Conservation (phyloP, 1,140 invertebrate genomes). For the Hetaerina americana region DNA sequence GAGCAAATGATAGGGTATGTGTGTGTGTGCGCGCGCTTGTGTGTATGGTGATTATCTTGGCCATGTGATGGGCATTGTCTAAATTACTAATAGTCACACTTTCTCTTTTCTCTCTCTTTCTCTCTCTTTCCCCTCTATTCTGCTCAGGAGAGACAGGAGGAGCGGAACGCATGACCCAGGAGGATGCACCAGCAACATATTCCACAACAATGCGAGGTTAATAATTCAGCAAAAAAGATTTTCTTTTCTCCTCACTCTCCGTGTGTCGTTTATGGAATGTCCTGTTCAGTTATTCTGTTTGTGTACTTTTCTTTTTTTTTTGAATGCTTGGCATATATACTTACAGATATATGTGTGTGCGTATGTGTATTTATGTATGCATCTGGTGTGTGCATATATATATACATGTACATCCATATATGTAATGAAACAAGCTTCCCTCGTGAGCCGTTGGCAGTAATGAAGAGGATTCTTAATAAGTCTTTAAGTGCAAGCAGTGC, state of each 20-base stretch:
- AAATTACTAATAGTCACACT: neutral
- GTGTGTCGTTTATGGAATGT: neutral
- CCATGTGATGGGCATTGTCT: neutral
- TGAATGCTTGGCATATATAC: neutral
- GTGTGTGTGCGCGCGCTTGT: neutral
- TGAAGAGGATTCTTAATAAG: neutral
- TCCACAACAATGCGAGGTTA: neutral
- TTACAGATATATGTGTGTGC: neutral
- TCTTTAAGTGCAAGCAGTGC: neutral
- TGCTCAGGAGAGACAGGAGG: neutral
- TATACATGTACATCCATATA: neutral
- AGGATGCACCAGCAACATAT: neutral
- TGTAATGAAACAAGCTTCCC: neutral
- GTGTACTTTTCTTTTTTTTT: neutral
- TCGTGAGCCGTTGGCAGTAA: neutral
- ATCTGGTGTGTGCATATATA: neutral
- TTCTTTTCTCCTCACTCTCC: neutral
- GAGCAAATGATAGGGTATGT: too few relatives aligned
- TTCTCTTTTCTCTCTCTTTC: neutral
- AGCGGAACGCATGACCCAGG: neutral
- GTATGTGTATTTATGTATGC: neutral
- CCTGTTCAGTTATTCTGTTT: neutral
- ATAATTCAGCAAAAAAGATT: neutral
- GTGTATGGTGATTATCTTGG: neutral
- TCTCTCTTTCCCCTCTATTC: neutral